Base-by-base conservation (phyloP, 2,888 invertebrate species). In the Furcula furcula region DNA sequence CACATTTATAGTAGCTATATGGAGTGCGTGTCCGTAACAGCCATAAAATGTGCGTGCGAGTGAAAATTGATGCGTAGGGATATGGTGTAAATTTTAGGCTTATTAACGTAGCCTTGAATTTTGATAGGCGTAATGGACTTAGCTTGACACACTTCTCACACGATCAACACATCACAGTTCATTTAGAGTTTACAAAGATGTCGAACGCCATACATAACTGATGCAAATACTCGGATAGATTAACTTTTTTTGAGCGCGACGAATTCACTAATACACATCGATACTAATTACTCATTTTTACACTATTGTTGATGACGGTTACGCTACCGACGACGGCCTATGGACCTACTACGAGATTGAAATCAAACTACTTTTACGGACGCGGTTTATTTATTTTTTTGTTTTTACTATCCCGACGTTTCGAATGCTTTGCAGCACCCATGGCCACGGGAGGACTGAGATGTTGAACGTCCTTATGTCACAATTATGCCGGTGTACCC, bases 41-140 rank as follows among this genome's bases (percentile, higher is more conserved):
- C 65, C 60, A 69, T 77, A 74, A 76, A 77, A 76, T 73, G 70
- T 74, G 78, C 76, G 79, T 78, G 78, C 55, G 64, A 60, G 51
- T 70, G 57, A 57, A 70, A 76, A 76, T 76, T 68, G 75, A 77
- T 78, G 78, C 70, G 70, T 70, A 64, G 61, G 70, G 69, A 72
- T 70, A 67, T 66, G 68, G 73, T 70, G 76, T 78, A 76, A 72
- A 79, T 78, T 77, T 77, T 70, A 60, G 64, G 63, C 72, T 76
- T 74, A 76, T 77, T 75, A 71, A 65, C 58, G 69, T 65, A 65
- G 65, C 76, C 75, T 76, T 75, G 71, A 71, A 73, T 73, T 68
- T 71, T 65, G 60, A 67, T 70, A 61, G 55, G 46, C 37, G 36
- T 60, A 65, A 66, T 58, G 58, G 68, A 61, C 47, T 52, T 56